Conservation (phyloP, 2,888 invertebrate genomes). For the Orthosia incerta region DNA sequence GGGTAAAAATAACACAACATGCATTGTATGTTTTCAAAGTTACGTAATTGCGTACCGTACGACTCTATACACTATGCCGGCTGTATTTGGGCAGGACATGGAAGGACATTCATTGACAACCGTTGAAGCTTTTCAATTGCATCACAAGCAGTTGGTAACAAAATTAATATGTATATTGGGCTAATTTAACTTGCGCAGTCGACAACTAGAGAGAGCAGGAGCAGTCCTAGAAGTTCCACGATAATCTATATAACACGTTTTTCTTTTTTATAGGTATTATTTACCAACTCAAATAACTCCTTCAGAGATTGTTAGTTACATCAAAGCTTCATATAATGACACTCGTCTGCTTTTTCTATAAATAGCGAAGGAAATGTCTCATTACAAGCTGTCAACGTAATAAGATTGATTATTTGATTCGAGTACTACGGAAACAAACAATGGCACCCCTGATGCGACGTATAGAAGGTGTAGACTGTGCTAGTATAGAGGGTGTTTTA, state of each 20-base stretch:
- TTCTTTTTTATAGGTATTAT: too few relatives aligned
- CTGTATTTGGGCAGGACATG: too few relatives aligned
- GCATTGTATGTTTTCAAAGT: background rate
- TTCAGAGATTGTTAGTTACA: background rate
- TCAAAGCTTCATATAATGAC: background rate
- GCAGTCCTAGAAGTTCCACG: too few relatives aligned
- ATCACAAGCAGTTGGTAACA: background rate
- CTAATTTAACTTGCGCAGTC: background rate
- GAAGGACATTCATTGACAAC: too few relatives aligned
- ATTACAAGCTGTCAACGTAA: constrained; percentile 26
- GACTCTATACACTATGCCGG: background rate
- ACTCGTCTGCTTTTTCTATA: too few relatives aligned
- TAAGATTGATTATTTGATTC: constrained; percentile 49
- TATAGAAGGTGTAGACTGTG: constrained; percentile 16
- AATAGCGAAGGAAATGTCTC: constrained; percentile 1
- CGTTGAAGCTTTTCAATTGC: background rate
- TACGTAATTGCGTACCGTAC: background rate
- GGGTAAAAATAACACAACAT: background rate
- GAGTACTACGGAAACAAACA: constrained; percentile 41
- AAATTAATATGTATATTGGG: background rate
- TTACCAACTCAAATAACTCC: too few relatives aligned
- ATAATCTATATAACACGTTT: too few relatives aligned
- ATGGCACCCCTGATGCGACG: constrained; percentile 32
- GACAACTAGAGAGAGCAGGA: background rate
- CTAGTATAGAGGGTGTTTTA: constrained; percentile 17